phyloP scores from a whole-genome alignment of 2,888 invertebrate species.

The Archips crataeganus region DNA sequence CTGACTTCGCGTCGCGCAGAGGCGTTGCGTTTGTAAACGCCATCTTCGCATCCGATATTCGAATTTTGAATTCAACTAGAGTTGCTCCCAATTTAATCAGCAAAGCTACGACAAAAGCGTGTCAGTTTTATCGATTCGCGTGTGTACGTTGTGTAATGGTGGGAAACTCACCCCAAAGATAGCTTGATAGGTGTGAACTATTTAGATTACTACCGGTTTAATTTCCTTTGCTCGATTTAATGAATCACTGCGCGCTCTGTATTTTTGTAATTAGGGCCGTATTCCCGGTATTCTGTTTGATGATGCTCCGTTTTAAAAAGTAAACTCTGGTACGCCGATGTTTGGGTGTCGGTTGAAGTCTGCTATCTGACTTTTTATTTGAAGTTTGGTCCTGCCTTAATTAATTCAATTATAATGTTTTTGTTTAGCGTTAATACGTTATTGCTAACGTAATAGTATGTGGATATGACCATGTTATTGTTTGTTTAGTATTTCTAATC shows the following conservation, averaged over 20 bases:
- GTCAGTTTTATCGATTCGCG: neutral
- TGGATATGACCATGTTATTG: no score
- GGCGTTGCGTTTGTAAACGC: constrained; percentile 23
- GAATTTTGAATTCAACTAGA: constrained; percentile 48
- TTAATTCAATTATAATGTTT: constrained; percentile 37
- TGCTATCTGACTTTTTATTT: constrained; percentile 42
- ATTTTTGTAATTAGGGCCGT: constrained; percentile 55
- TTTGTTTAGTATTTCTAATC: no score
- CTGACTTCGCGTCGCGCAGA: constrained; percentile 44
- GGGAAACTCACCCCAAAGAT: neutral
- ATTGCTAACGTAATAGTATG: constrained; percentile 3
- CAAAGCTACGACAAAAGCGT: constrained; percentile 19
- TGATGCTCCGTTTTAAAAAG: constrained; percentile 46
- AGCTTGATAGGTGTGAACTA: constrained; percentile 47
- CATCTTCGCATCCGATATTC: constrained; percentile 56
- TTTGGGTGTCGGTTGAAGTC: constrained; percentile 40
- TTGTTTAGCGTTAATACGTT: constrained; percentile 6
- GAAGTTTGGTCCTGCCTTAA: constrained; percentile 30
- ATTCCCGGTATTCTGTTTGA: constrained; percentile 51
- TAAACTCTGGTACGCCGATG: constrained; percentile 44
- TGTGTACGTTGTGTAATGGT: constrained; percentile 6
- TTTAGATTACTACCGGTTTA: constrained; percentile 53
- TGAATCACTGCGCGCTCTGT: constrained; percentile 48
- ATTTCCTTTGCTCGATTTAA: constrained; percentile 54
- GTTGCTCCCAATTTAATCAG: constrained; percentile 35